These are phyloP conservation scores for Ectobius pallidus DNA, from an alignment of 2,888 invertebrate species.

Conservation along the genomic window DNA sequence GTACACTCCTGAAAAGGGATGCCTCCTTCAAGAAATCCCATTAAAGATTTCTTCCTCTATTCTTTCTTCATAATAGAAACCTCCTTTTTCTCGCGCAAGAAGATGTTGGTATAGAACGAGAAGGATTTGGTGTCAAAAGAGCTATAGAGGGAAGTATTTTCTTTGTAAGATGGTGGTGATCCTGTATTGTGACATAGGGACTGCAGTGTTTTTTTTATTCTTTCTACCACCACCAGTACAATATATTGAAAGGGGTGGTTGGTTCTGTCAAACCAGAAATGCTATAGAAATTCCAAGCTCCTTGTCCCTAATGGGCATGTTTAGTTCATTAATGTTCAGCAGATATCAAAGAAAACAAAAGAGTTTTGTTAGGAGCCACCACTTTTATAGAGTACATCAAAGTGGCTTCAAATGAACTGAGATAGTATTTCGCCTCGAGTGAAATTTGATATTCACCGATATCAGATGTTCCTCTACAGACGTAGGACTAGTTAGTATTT, in stretches of 20 bases:
- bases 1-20: no score
- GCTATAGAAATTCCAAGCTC: not conserved
- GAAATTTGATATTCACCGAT: no score
- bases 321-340: not conserved
- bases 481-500: no score
- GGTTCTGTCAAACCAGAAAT: not conserved
- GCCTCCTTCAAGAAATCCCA: conserved; percentile 1
- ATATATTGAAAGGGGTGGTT: not conserved
- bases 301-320: conserved; percentile 1
- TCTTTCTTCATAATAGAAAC: not conserved
- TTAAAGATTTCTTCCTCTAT: not conserved
- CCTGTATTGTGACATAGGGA: conserved; percentile 6
- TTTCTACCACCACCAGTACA: no score
- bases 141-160: conserved; percentile 8
- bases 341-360: not conserved
- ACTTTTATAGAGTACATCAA: not conserved
- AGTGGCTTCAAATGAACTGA: not conserved
- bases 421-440: no score
- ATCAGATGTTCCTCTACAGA: no score
- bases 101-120: not conserved
- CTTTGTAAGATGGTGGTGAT: not conserved
- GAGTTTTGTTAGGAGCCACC: not conserved
- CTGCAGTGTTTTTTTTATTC: not conserved
- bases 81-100: not conserved
- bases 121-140: not conserved